These are phyloP conservation scores for Bombyx huttoni DNA, from an alignment of 2,888 invertebrate species.

Conservation along the genomic window DNA sequence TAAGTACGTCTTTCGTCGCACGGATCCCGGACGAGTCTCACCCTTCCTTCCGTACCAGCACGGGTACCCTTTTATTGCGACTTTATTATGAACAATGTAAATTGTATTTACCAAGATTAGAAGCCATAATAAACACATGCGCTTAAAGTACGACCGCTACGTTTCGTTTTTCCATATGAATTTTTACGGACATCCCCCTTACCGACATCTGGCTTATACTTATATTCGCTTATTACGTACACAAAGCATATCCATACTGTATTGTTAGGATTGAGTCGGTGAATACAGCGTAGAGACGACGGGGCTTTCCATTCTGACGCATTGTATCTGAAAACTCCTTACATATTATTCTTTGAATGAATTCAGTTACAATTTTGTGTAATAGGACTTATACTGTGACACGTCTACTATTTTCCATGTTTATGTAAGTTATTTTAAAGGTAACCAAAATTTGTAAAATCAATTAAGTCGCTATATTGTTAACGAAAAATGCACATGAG, in stretches of 20 bases:
- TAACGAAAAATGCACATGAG: no score
- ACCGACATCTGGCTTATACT: conserved; percentile 38
- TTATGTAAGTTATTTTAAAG: no score
- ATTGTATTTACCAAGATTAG: conserved; percentile 55
- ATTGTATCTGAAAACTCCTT: conserved; percentile 11
- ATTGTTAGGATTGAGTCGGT: conserved; percentile 9
- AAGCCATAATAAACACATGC: conserved; percentile 55
- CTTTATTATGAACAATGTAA: conserved; percentile 60
- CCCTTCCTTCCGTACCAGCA: conserved; percentile 47
- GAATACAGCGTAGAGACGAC: neutral
- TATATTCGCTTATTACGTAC: conserved; percentile 47
- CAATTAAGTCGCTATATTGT: no score
- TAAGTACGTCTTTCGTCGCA: conserved; percentile 5
- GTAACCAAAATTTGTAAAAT: no score
- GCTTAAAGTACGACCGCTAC: conserved; percentile 34
- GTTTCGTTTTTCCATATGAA: conserved; percentile 23
- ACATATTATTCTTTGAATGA: neutral
- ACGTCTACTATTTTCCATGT: no score
- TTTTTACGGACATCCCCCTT: conserved; percentile 18
- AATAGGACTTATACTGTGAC: conserved; percentile 7
- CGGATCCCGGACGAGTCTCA: conserved; percentile 45
- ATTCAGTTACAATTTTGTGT: neutral
- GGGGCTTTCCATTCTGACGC: conserved; percentile 5
- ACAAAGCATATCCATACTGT: conserved; percentile 53
- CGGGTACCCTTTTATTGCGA: conserved; percentile 39